phyloP scores from a whole-genome alignment of 2,113 vertebrate species.

The Cercocebus atys region DNA sequence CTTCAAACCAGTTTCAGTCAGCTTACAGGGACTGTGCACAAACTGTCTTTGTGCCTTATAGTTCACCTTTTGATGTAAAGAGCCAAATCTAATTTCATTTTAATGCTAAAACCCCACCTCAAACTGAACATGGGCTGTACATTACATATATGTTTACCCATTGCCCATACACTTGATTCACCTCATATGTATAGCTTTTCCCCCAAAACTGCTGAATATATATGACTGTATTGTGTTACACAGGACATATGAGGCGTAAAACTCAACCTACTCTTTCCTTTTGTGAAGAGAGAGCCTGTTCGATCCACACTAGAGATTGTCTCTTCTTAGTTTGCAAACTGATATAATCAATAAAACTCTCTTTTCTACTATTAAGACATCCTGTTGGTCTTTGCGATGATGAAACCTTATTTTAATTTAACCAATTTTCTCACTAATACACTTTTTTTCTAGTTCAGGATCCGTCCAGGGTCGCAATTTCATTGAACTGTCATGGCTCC shows the following conservation, averaged over 20 bases:
- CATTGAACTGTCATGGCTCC: background rate
- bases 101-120: background rate
- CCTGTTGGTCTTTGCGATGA: background rate
- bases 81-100: background rate
- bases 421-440: background rate
- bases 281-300: background rate
- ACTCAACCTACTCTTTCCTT: background rate
- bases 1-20: background rate
- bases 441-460: background rate
- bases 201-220: background rate
- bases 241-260: background rate
- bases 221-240: no score
- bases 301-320: background rate
- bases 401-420: background rate
- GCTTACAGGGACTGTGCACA: background rate
- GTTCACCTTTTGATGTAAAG: background rate
- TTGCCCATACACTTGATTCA: background rate
- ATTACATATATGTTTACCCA: background rate
- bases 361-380: background rate
- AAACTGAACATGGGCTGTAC: background rate
- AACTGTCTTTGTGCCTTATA: background rate
- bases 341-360: background rate
- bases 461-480: background rate
- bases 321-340: background rate
- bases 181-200: background rate